These are phyloP conservation scores for Pyrrhia umbra DNA, from an alignment of 2,888 invertebrate genomes.

Conservation along the genomic window DNA sequence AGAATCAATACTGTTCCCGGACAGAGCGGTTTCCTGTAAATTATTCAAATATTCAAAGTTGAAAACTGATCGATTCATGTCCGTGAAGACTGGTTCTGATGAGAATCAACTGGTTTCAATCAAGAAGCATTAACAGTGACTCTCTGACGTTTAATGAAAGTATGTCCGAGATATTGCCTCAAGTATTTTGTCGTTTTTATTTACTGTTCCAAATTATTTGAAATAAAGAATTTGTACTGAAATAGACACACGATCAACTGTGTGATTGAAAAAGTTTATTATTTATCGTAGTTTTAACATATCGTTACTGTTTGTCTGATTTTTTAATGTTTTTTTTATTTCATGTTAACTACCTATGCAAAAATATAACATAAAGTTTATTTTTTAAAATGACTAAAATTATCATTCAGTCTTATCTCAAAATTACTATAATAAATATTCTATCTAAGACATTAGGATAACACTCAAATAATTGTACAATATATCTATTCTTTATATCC, in stretches of 20 bases:
- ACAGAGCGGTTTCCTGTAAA: conserved; percentile 60
- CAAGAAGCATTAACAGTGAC: conserved; percentile 34
- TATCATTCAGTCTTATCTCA: background rate
- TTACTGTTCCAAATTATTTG: background rate
- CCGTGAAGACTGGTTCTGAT: conserved; percentile 32
- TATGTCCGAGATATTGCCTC: background rate
- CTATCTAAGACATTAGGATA: background rate
- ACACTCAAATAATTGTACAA: background rate
- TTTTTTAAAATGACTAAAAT: too few species aligned
- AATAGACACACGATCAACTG: too few species aligned
- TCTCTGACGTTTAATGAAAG: conserved; percentile 20
- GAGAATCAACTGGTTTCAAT: conserved; percentile 57
- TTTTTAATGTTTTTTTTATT: too few species aligned
- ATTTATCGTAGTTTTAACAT: too few species aligned
- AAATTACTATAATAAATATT: background rate
- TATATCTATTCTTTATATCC: conserved; percentile 35
- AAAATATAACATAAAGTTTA: too few species aligned
- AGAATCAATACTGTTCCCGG: conserved; percentile 66
- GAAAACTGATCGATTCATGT: conserved; percentile 48
- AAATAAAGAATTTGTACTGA: too few species aligned
- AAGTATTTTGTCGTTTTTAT: background rate
- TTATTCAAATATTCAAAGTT: conserved; percentile 68
- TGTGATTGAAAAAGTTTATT: too few species aligned
- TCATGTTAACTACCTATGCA: too few species aligned
- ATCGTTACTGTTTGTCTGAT: too few species aligned